Base-by-base conservation (phyloP, 2,888 invertebrate genomes). In the Monopis laevigella region DNA sequence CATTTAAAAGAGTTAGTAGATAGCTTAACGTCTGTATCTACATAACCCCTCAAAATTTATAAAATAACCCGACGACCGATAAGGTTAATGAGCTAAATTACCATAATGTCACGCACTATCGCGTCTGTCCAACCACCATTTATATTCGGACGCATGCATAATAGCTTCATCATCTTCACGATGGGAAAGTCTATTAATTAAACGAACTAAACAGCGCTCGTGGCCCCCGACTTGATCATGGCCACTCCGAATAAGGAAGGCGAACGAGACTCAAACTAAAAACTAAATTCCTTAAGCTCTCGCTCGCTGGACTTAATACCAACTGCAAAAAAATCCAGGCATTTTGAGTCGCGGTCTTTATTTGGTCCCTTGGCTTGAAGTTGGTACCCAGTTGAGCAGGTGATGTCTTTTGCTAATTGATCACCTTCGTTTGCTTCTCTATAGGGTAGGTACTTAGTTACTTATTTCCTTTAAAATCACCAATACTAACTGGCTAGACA, bases 101-200 rank as follows among this genome's bases (percentile, higher is more conserved):
- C 19, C 36, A 49, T 50, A 51, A 51, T 45, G 44, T 48, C 45
- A 45, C 43, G 32, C 45, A 43, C 47, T 34, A 41, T 39, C 43
- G 40, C 43, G 46, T 46, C 45, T 40, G 47, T 45, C 48, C 53
- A 51, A 54, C 50, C 52, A 43, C 44, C 53, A 47, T 59, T 61
- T 52, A 59, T 62, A 64, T 66, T 64, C 53, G 55, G 58, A 58
- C 65, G 51, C 54, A 62, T 63, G 53, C 53, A 56, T 71, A 70
- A 75, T 73, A 65, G 58, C 73, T 74, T 66, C 58, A 74, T 75
- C 55, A 51, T 39, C 48, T 43, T 47, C 45, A 54, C 53, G 53
- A 49, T 59, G 58, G 56, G 53, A 62, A 59, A 59, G 48, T 56
- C 57, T 66, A 71, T 69, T 64, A 64, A 67, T 70, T 68, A 62